A percentile compares a stretch with the other conserved stretches of the same genome.
Evolutionary conservation across 1,140 invertebrate species (phyloP).

Genomic region (Caerostris darwini): DNA sequence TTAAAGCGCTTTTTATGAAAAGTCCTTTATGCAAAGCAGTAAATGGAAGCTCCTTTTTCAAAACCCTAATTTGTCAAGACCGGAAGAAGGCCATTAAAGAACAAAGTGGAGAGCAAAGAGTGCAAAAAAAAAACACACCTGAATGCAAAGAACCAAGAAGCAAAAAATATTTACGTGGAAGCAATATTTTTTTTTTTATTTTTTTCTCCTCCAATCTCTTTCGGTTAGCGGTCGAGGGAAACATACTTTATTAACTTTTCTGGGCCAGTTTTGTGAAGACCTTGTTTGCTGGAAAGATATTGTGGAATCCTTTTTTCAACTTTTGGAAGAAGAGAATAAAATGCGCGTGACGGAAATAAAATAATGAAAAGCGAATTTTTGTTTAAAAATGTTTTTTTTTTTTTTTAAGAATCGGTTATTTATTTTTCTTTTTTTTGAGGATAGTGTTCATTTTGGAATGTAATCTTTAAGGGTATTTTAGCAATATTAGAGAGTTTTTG

Average conservation of each 20-base stretch:
- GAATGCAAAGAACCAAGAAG: too few species aligned
- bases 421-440: too few species aligned
- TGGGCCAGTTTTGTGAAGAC: background rate
- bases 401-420: too few species aligned
- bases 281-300: background rate
- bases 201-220: background rate
- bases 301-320: background rate
- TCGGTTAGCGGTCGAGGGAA: background rate
- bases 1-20: background rate
- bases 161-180: background rate
- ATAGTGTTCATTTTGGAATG: too few species aligned
- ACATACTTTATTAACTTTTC: background rate
- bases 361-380: too few species aligned
- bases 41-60: background rate
- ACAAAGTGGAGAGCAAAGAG: background rate
- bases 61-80: slow-evolving; percentile 14
- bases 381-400: too few species aligned
- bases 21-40: background rate
- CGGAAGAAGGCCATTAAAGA: background rate
- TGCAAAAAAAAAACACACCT: background rate
- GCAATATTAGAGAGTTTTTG: too few species aligned
- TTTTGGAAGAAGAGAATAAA: too few species aligned
- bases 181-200: too few species aligned
- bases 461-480: too few species aligned
- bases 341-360: too few species aligned